Evolutionary conservation across 2,888 invertebrate species (phyloP).

Genomic region (Mesopsocus fuscifrons): DNA sequence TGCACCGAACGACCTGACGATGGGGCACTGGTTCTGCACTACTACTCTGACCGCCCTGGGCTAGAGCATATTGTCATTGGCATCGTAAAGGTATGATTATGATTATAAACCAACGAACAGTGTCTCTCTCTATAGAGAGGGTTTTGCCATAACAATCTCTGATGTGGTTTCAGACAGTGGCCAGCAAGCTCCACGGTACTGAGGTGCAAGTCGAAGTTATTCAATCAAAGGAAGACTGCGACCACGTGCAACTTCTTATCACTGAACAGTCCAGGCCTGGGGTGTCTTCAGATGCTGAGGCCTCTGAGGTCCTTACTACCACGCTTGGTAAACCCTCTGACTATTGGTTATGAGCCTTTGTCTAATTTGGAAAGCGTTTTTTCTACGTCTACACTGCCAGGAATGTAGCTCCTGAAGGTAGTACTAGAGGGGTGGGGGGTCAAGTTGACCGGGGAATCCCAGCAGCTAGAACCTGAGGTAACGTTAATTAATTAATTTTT

Average conservation of each 20-base stretch:
- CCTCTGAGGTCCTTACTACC: conserved; percentile 49
- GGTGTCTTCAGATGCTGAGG: conserved; percentile 43
- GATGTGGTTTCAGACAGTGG: conserved; percentile 75
- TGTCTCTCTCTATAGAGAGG: too few species aligned
- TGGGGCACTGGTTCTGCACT: conserved; percentile 78
- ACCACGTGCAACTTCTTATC: conserved; percentile 84
- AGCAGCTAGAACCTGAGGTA: too few species aligned
- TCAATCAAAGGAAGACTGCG: conserved; percentile 71
- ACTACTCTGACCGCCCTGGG: conserved; percentile 88
- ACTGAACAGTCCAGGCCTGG: conserved; percentile 58
- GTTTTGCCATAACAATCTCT: too few species aligned
- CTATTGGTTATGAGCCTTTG: conserved; percentile 10
- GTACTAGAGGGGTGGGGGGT: too few species aligned
- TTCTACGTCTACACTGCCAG: too few species aligned
- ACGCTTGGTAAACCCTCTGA: conserved; percentile 45
- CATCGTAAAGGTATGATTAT: conserved; percentile 63
- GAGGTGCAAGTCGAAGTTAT: conserved; percentile 83
- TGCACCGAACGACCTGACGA: conserved; percentile 81
- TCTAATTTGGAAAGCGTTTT: too few species aligned
- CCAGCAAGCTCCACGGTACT: conserved; percentile 77
- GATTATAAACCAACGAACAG: too few species aligned
- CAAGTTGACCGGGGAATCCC: too few species aligned
- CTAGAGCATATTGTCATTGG: conserved; percentile 93
- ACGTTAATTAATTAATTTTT: too few species aligned
- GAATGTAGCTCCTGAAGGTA: too few species aligned